These are phyloP conservation scores for Piscicola geometra DNA, from an alignment of 2,888 invertebrate genomes.

Conservation along the genomic window DNA sequence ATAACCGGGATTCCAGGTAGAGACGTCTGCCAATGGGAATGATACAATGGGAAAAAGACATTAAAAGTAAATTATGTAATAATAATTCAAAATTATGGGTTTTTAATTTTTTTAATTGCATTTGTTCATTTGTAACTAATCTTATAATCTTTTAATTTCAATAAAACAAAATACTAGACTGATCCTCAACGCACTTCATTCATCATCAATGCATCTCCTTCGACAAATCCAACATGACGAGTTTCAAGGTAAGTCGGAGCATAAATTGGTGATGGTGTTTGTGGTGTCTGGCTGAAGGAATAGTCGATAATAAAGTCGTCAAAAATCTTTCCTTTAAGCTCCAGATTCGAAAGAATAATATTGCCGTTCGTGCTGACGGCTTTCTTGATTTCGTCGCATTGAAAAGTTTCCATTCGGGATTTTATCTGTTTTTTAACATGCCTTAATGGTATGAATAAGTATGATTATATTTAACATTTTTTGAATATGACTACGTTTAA, in stretches of 20 bases:
- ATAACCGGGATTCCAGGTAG: neutral
- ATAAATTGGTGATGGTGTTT: neutral
- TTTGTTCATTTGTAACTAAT: too few species aligned
- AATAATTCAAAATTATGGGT: too few species aligned
- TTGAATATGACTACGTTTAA: neutral
- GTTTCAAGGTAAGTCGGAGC: neutral
- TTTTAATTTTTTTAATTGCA: too few species aligned
- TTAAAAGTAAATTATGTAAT: too few species aligned
- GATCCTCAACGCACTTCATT: neutral
- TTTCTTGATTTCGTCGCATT: neutral
- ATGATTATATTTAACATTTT: neutral
- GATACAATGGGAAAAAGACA: too few species aligned
- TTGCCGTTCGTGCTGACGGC: neutral
- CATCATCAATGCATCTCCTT: neutral
- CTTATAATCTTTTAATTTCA: too few species aligned
- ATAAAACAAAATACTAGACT: neutral
- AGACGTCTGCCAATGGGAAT: neutral
- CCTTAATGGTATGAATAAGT: too few species aligned
- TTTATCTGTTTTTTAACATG: neutral
- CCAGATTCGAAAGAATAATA: neutral
- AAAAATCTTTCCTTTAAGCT: neutral
- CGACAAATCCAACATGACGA: neutral
- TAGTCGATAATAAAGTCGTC: neutral
- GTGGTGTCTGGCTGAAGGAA: neutral
- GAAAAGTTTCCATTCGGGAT: neutral